phyloP scores from a whole-genome alignment of 2,888 invertebrate genomes.

The Drosophila mayaguana region DNA sequence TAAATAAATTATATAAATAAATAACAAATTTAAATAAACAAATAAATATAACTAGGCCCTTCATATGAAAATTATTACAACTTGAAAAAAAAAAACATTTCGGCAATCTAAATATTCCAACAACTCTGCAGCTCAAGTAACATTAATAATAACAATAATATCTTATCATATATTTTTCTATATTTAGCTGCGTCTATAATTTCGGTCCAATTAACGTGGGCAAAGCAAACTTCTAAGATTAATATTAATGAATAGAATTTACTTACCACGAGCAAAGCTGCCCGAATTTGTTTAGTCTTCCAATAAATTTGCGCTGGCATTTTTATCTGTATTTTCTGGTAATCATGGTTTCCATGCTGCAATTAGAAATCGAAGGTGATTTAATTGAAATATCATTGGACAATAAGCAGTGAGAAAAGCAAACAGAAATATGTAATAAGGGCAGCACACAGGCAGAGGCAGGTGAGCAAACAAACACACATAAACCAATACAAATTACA shows the following conservation, averaged over 20 bases:
- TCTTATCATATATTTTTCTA: neutral
- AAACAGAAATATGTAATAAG: constrained; percentile 14
- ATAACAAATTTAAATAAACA: too few species aligned
- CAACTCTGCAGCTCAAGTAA: too few species aligned
- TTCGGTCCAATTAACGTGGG: neutral
- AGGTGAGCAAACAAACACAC: constrained; percentile 25
- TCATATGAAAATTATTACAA: too few species aligned
- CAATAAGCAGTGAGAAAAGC: neutral
- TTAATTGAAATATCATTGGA: constrained; percentile 1
- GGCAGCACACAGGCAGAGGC: neutral
- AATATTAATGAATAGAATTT: neutral
- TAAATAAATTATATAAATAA: too few species aligned
- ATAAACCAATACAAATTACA: constrained; percentile 10
- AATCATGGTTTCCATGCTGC: constrained; percentile 73
- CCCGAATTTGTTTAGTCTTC: constrained; percentile 67
- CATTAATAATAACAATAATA: too few species aligned
- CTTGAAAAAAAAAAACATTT: too few species aligned
- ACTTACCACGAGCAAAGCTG: constrained; percentile 82
- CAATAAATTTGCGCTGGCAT: constrained; percentile 78
- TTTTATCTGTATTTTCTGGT: constrained; percentile 83
- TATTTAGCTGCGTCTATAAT: neutral
- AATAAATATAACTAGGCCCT: too few species aligned
- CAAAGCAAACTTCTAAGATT: neutral
- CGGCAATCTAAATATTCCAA: too few species aligned
- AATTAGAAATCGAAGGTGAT: constrained; percentile 18